phyloP scores from a whole-genome alignment of 2,797 vertebrate genomes.

The Myotis vivesi region DNA sequence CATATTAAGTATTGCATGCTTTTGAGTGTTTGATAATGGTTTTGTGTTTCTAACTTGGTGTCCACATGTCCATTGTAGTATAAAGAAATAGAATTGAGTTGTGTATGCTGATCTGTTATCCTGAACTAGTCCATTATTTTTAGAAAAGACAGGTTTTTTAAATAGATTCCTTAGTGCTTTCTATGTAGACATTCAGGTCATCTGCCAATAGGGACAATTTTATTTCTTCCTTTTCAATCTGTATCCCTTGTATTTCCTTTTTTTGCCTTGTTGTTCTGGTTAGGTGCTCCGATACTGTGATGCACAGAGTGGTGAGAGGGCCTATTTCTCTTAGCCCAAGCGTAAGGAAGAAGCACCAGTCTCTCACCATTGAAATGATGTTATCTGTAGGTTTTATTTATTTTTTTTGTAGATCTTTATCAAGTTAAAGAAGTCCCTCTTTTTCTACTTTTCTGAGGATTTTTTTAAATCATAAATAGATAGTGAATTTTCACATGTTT shows the following conservation, averaged over 20 bases:
- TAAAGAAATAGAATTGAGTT: not conserved
- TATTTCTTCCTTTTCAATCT: not conserved
- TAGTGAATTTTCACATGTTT: not conserved
- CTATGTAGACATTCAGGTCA: not conserved
- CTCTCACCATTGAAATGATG: not conserved
- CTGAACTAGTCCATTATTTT: not conserved
- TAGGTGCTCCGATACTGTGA: not conserved
- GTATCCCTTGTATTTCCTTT: not conserved
- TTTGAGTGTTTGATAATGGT: not conserved
- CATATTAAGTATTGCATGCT: not conserved
- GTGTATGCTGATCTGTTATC: not conserved
- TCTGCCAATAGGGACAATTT: not conserved
- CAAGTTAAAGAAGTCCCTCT: not conserved
- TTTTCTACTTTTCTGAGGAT: not conserved
- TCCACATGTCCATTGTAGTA: not conserved
- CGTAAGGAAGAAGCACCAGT: not conserved
- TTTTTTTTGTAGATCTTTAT: not conserved
- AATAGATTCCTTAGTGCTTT: not conserved
- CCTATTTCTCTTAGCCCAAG: not conserved
- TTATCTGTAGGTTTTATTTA: not conserved
- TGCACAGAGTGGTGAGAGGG: not conserved
- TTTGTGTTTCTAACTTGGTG: not conserved
- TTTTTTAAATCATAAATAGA: not conserved
- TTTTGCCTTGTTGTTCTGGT: not conserved
- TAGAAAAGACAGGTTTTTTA: not conserved